phyloP scores from a whole-genome alignment of 2,888 invertebrate species.

The Drosophila vallismaia region DNA sequence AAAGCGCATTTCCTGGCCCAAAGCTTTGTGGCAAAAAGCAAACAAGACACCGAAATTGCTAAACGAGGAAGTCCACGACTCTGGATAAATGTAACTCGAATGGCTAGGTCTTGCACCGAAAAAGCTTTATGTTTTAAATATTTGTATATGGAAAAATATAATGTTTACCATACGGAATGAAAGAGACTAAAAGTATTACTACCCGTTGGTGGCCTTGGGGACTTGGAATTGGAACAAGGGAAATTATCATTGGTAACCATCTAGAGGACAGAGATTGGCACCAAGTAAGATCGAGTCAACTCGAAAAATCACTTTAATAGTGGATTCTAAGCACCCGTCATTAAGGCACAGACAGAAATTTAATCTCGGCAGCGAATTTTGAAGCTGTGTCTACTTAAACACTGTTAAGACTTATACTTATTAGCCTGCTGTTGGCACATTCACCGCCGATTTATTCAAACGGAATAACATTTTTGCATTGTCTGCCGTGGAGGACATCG shows the following conservation, averaged over 20 bases:
- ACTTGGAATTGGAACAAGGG: too few species aligned
- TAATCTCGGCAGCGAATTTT: slow-evolving; percentile 24
- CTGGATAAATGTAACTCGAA: not conserved
- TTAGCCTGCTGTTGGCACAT: slow-evolving; percentile 19
- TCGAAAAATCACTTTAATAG: not conserved
- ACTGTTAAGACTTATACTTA: not conserved
- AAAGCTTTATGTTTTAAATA: not conserved
- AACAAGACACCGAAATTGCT: slow-evolving; percentile 3
- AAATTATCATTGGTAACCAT: too few species aligned
- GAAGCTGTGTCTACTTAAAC: slow-evolving; percentile 28
- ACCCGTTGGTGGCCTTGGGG: too few species aligned
- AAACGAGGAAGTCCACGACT: slow-evolving; percentile 8
- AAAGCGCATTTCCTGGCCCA: slow-evolving; percentile 51
- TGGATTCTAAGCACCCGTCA: not conserved
- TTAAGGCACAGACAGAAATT: slow-evolving; percentile 24
- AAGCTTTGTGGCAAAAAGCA: slow-evolving; percentile 23
- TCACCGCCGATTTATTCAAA: not conserved
- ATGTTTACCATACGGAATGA: not conserved
- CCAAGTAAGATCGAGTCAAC: too few species aligned
- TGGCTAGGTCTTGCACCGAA: not conserved
- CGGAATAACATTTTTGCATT: slow-evolving; percentile 5
- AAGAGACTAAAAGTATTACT: not conserved
- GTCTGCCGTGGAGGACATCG: not conserved
- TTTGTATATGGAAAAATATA: not conserved
- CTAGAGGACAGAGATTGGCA: too few species aligned